A percentile compares a stretch with the other conserved stretches of the same genome.
phyloP scores from a whole-genome alignment of 2,888 invertebrate genomes.

The Lycia hirtaria region DNA sequence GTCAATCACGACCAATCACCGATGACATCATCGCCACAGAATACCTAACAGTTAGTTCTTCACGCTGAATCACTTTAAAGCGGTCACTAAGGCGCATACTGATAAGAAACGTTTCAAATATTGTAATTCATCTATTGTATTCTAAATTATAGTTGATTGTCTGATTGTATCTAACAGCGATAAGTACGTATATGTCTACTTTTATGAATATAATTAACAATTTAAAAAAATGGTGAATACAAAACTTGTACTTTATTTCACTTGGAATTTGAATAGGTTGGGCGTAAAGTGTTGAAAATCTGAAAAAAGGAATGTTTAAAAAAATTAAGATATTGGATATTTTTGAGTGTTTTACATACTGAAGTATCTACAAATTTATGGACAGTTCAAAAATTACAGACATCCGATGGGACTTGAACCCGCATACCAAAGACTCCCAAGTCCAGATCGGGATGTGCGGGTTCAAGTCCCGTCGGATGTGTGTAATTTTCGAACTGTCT shows the following conservation, averaged over 20 bases:
- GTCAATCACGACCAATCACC: slow-evolving; percentile 45
- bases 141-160: slow-evolving; percentile 26
- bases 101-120: slow-evolving; percentile 29
- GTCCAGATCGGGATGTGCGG: no score
- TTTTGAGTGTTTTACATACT: no score
- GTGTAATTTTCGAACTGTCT: no score
- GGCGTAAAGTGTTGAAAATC: no score
- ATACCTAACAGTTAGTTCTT: slow-evolving; percentile 3
- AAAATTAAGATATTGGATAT: no score
- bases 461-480: no score
- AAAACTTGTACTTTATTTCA: neutral
- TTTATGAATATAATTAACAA: neutral
- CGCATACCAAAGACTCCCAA: no score
- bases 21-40: slow-evolving; percentile 55
- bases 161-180: slow-evolving; percentile 17
- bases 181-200: neutral
- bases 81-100: slow-evolving; percentile 24
- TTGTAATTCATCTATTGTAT: slow-evolving; percentile 33
- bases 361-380: no score
- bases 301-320: no score
- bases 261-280: neutral
- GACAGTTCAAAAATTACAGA: no score
- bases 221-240: neutral
- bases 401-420: no score
- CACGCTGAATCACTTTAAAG: slow-evolving; percentile 15